Evolutionary conservation across 53 echinoderm and acorn worm species (phyloP).

Genomic region (Actinopyga echinites): DNA sequence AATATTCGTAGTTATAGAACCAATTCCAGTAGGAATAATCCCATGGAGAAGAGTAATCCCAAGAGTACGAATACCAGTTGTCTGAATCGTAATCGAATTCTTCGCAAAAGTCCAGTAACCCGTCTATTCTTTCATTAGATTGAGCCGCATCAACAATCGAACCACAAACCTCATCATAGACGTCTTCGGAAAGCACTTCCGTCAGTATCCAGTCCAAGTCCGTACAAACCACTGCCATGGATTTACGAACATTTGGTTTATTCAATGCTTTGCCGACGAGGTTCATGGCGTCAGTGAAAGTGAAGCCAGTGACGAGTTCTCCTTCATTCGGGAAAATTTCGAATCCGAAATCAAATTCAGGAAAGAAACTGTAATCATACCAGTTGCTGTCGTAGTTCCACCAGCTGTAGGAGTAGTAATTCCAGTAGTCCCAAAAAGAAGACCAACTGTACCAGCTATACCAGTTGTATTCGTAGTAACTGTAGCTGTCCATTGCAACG

Average conservation of each 20-base stretch:
- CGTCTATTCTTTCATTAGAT: not conserved
- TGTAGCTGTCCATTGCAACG: too few relatives aligned
- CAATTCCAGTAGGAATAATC: not conserved
- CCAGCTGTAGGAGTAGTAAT: too few relatives aligned
- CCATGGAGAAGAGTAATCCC: not conserved
- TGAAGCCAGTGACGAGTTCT: constrained; percentile 33
- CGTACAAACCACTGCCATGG: constrained; percentile 14
- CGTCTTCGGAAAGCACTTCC: not conserved
- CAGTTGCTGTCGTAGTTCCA: too few relatives aligned
- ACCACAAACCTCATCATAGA: not conserved
- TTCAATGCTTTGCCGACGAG: constrained; percentile 35
- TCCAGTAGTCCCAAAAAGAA: too few relatives aligned
- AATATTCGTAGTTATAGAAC: not conserved
- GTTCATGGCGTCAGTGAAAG: constrained; percentile 29
- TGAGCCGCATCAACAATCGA: not conserved
- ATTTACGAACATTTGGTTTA: not conserved
- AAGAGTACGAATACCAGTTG: not conserved
- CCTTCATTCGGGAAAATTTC: constrained; percentile 18
- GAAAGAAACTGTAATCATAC: too few relatives aligned
- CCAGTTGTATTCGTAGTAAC: too few relatives aligned
- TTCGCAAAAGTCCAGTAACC: not conserved
- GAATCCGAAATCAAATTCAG: not conserved
- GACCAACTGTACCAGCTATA: too few relatives aligned
- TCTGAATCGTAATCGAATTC: not conserved
- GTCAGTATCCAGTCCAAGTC: constrained; percentile 3